A percentile compares a stretch with the other conserved stretches of the same genome.
Conservation (phyloP, 2,888 invertebrate genomes). For the Philopedon plagiatum region DNA sequence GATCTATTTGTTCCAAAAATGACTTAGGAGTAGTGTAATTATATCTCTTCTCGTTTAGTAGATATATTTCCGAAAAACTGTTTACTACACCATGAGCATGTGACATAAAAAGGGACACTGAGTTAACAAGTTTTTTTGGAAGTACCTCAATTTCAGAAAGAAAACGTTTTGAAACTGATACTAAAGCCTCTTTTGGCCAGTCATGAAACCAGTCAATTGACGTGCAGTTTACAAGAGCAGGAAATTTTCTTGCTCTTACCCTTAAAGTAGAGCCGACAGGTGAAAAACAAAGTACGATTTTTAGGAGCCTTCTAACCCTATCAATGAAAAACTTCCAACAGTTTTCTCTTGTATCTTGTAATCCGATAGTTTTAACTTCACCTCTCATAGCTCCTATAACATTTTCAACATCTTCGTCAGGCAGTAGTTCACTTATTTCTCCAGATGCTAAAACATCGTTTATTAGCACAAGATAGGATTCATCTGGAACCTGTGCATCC, state of each 20-base stretch:
- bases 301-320: conserved; percentile 82
- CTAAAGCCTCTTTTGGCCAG: conserved; percentile 93
- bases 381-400: conserved; percentile 83
- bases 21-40: conserved; percentile 98
- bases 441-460: conserved; percentile 96
- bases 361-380: conserved; percentile 86
- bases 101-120: conserved; percentile 91
- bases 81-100: conserved; percentile 92
- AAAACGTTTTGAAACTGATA: conserved; percentile 90
- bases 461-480: conserved; percentile 90
- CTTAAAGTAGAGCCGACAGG: conserved; percentile 93
- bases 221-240: conserved; percentile 93
- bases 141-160: conserved; percentile 83
- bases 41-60: conserved; percentile 88
- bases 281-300: conserved; percentile 91
- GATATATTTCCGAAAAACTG: conserved; percentile 84
- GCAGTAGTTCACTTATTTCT: conserved; percentile 90
- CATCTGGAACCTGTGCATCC: conserved; percentile 93
- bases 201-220: conserved; percentile 98
- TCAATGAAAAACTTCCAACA: conserved; percentile 97
- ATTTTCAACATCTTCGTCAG: conserved; percentile 93
- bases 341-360: conserved; percentile 90
- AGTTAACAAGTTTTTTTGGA: conserved; percentile 74
- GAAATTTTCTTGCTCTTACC: conserved; percentile 91
- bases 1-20: conserved; percentile 91